Evolutionary conservation across 1,140 invertebrate genomes (phyloP).

Genomic region (Andrena cerasifolii): DNA sequence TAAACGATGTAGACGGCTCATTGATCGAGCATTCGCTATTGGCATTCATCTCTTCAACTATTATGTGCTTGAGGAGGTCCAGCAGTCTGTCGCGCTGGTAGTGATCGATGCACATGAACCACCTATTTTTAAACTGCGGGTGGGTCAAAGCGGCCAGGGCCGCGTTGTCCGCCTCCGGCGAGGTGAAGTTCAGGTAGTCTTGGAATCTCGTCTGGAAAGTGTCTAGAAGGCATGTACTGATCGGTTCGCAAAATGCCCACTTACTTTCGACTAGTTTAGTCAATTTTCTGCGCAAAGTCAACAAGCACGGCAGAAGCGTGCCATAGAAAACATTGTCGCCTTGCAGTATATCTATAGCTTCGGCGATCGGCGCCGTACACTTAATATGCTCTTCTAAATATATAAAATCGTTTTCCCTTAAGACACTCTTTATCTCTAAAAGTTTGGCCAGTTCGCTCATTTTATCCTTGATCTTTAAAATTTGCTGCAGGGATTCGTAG

Average conservation of each 20-base stretch:
- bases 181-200: background rate
- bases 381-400: constrained; percentile 3
- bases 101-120: constrained; percentile 3
- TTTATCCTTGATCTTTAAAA: no score
- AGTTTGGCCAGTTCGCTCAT: no score
- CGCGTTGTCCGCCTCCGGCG: background rate
- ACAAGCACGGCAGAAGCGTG: background rate
- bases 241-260: background rate
- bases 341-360: constrained; percentile 19
- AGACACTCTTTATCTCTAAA: no score
- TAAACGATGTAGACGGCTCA: no score
- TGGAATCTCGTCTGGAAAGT: background rate
- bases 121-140: constrained; percentile 6
- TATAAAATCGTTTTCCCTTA: no score
- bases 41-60: no score
- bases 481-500: background rate
- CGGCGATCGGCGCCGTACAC: background rate
- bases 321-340: constrained; percentile 15
- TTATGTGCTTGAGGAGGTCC: no score
- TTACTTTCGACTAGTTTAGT: background rate
- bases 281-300: constrained; percentile 1
- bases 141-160: constrained; percentile 1
- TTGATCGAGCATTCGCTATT: no score
- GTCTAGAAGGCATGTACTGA: background rate
- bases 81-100: no score